Evolutionary conservation across 2,113 vertebrate genomes (phyloP), one percentile per base, ranked within the genome.

Genomic region (Otis tarda): DNA sequence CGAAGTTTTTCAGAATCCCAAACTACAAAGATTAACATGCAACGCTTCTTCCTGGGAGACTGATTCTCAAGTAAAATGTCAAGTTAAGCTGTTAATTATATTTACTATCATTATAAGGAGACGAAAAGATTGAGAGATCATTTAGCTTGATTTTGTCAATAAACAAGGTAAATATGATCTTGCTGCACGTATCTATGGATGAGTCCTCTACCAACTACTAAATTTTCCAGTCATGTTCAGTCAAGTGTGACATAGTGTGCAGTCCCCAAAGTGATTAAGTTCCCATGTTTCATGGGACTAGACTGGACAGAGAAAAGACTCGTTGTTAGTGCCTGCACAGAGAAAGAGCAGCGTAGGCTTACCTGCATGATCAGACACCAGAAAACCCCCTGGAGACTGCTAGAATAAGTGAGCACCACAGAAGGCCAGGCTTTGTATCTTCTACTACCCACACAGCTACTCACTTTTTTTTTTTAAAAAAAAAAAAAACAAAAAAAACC

Each of bases 71-170:
- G 57, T 21, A 94, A 95, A 85, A 95, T 73, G 84, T 89, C 89
- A 83, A 91, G 90, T 84, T 75, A 70, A 85, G 65, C 60, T 53
- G 69, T 71, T 87, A 95, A 95, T 94, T 94, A 65, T 75, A 93
- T 91, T 95, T 94, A 90, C 61, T 69, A 41, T 67, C 74, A 68
- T 74, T 70, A 89, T 31, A 71, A 79, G 56, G 37, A 94, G 65
- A 84, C 33, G 4, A 82, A 87, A 89, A 87, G 69, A 94, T 52
- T 56, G 55, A 92, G 80, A 94, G 45, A 94, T 79, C 57, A 84
- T 85, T 94, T 71, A 76, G 74, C 61, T 68, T 85, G 65, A 94
- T 93, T 97, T 87, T 94, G 74, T 93, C 87, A 87, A 93, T 57
- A 89, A 96, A 96, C 64, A 76, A 43, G 47, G 75, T 49, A 89